Conservation (phyloP, 2,888 invertebrate genomes). For the Calameuta idolon region DNA sequence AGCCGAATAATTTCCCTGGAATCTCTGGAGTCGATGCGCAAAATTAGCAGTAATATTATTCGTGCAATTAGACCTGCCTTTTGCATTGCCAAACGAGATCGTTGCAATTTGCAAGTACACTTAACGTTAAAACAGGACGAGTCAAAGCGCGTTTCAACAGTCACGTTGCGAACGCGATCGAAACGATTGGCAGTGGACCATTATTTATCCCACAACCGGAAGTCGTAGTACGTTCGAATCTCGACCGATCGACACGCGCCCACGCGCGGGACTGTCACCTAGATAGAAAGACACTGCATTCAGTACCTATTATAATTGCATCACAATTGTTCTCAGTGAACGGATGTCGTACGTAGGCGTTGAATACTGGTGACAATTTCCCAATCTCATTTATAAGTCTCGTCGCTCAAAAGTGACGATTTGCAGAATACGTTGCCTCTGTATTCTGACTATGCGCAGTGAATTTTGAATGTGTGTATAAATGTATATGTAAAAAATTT, state of each 20-base stretch:
- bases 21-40: background rate
- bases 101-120: background rate
- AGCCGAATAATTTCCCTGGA: conserved; percentile 12
- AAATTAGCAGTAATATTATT: background rate
- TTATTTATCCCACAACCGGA: conserved; percentile 12
- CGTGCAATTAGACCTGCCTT: conserved; percentile 35
- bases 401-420: background rate
- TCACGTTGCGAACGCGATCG: background rate
- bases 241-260: conserved; percentile 18
- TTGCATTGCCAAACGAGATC: conserved; percentile 37
- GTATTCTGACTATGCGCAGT: background rate
- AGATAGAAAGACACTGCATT: conserved; percentile 24
- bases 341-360: background rate
- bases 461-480: background rate
- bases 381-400: background rate
- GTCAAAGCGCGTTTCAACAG: background rate
- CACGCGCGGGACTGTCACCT: conserved; percentile 25
- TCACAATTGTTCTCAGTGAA: conserved; percentile 11
- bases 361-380: background rate
- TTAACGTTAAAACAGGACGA: background rate
- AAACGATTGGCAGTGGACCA: background rate
- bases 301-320: conserved; percentile 15
- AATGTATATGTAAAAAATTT: background rate
- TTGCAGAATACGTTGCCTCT: background rate
- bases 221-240: conserved; percentile 15